These are phyloP conservation scores for Oostethus manadensis DNA, from an alignment of 2,113 vertebrate genomes.

Conservation along the genomic window DNA sequence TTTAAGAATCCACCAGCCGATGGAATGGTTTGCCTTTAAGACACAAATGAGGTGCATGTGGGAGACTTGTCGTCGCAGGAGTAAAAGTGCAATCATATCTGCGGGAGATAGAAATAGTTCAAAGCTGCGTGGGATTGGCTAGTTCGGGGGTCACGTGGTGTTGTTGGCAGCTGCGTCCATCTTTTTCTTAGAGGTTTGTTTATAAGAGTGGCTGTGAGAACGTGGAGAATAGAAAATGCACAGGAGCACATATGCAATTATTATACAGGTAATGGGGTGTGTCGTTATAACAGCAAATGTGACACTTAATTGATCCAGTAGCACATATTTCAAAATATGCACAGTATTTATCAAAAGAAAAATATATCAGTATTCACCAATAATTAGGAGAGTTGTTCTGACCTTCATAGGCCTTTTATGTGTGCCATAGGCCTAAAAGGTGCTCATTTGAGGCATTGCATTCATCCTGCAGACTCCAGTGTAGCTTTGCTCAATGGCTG, in stretches of 20 bases:
- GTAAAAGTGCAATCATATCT: slow-evolving; percentile 43
- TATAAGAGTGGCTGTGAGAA: background rate
- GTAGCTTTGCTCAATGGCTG: slow-evolving; percentile 4
- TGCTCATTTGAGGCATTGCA: no score
- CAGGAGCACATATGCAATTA: no score
- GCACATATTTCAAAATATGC: no score
- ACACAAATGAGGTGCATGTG: background rate
- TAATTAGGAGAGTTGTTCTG: no score
- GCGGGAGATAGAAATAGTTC: slow-evolving; percentile 62
- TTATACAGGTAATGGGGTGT: no score
- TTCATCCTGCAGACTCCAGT: background rate
- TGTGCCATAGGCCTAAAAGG: no score
- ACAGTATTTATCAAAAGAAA: no score
- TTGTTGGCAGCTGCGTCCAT: slow-evolving; percentile 40
- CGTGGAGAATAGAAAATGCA: no score
- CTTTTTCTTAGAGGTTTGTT: background rate
- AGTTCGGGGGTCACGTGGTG: slow-evolving; percentile 60
- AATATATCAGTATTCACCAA: no score
- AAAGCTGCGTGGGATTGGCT: slow-evolving; percentile 60
- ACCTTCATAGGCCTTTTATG: no score
- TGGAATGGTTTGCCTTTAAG: slow-evolving; percentile 25
- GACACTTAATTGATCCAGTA: no score
- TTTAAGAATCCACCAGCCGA: slow-evolving; percentile 12
- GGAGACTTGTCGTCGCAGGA: slow-evolving; percentile 39
- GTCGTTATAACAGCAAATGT: no score